Base-by-base conservation (phyloP, 2,797 vertebrate genomes). In the Helarctos malayanus region DNA sequence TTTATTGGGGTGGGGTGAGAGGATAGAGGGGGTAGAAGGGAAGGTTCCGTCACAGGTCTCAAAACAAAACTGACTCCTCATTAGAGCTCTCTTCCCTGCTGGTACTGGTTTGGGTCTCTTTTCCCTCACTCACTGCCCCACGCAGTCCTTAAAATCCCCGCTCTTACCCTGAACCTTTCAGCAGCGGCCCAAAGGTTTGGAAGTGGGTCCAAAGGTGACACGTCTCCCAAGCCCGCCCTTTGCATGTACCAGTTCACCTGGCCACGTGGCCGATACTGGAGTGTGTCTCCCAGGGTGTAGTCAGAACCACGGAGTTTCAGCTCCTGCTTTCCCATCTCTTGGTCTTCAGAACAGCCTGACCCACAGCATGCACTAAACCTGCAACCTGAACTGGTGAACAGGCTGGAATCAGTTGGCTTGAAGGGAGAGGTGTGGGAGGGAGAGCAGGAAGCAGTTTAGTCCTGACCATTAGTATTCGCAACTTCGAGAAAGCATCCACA, bases 401-500 rank as follows among this genome's bases (percentile, higher is more conserved):
- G n/a, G 4, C 47, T 38, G 35, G n/a, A 76, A n/a, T n/a, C 41
- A 19, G 16, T 0, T 4, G 19, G 14, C 8, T 10, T 52, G 18
- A 29, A n/a, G 16, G 6, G 23, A 16, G 15, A 29, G 87, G 27
- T 16, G 32, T 2, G 0, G 35, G 54, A 16, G 35, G 27, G 5
- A 4, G 21, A 38, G 21, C 12, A 6, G 49, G 47, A 61, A 76
- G 25, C 73, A 13, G 21, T 14, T 69, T 19, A 23, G 35, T 41
- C 68, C 73, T 38, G 16, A 52, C 69, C n/a, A 61, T 96, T 45
- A 93, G 49, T 52, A 61, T 91, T 91, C 16, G 0, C 29, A 56
- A 56, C 49, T 71, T 61, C 18, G 9, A 92, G 91, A 93, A 83
- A 47, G 32, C 82, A 88, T 71, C 93, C 59, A 63, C 13, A 9